Percentiles rank a stretch among this genome's conserved stretches.
Evolutionary conservation across 2,797 vertebrate genomes (phyloP).

Genomic region (Caiman crocodilus): DNA sequence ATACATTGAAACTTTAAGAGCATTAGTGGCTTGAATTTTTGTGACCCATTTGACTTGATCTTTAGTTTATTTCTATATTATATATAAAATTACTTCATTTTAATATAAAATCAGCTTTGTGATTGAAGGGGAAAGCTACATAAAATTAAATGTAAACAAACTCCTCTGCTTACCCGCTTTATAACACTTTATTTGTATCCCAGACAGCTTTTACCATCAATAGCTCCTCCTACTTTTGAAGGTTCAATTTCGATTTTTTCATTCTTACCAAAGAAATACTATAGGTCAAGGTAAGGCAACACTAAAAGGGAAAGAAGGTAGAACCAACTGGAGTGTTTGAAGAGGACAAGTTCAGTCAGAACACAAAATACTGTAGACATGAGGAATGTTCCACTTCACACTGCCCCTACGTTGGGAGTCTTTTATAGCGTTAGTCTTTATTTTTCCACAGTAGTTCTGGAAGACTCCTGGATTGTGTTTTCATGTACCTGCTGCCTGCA

Average conservation of each 20-base stretch:
- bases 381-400: neutral
- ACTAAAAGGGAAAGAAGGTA: neutral
- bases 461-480: neutral
- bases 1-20: neutral
- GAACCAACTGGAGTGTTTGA: neutral
- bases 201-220: neutral
- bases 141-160: neutral
- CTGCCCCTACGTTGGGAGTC: neutral
- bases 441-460: neutral
- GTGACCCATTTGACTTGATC: neutral
- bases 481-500: neutral
- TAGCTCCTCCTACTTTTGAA: neutral
- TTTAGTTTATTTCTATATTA: neutral
- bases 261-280: neutral
- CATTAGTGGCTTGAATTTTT: neutral
- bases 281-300: neutral
- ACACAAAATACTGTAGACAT: neutral
- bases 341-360: fast-evolving
- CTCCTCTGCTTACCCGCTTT: neutral
- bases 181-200: neutral
- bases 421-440: neutral
- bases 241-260: neutral
- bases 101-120: constrained; percentile 6
- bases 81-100: neutral
- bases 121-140: neutral